A percentile compares a stretch with the other conserved stretches of the same genome.
phyloP scores from a whole-genome alignment of 2,888 invertebrate species.

The Eulithis testata region DNA sequence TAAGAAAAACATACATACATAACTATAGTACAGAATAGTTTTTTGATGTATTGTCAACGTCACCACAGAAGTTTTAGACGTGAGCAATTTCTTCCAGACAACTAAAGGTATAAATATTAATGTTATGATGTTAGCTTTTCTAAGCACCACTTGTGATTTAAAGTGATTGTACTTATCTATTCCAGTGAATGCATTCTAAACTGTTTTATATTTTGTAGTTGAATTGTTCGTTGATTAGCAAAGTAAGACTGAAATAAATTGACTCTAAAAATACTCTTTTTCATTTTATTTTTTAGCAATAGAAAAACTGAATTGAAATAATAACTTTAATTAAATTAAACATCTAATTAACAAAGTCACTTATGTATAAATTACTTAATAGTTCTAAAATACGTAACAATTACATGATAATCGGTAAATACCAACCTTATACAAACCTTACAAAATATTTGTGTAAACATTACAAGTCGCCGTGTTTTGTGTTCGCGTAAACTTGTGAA shows the following conservation, averaged over 20 bases:
- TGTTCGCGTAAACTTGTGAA: background rate
- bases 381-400: slow-evolving; percentile 21
- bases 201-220: slow-evolving; percentile 70
- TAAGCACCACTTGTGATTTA: slow-evolving; percentile 10
- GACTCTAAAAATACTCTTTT: slow-evolving; percentile 27
- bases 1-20: no score
- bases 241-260: slow-evolving; percentile 78
- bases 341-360: slow-evolving; percentile 25
- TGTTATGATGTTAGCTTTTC: background rate
- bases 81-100: slow-evolving; percentile 13
- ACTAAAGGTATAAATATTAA: background rate
- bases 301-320: background rate
- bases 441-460: slow-evolving; percentile 24
- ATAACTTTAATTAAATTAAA: slow-evolving; percentile 20
- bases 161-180: slow-evolving; percentile 22
- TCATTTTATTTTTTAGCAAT: slow-evolving; percentile 1
- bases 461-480: slow-evolving; percentile 8
- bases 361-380: slow-evolving; percentile 26
- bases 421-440: slow-evolving; percentile 42
- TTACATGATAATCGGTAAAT: slow-evolving; percentile 27
- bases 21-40: no score
- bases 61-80: no score
- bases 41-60: no score
- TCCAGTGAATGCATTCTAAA: slow-evolving; percentile 56
- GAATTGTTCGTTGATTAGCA: slow-evolving; percentile 71